Evolutionary conservation across 2,113 vertebrate species (phyloP).

Genomic region (Misgurnus anguillicaudatus): DNA sequence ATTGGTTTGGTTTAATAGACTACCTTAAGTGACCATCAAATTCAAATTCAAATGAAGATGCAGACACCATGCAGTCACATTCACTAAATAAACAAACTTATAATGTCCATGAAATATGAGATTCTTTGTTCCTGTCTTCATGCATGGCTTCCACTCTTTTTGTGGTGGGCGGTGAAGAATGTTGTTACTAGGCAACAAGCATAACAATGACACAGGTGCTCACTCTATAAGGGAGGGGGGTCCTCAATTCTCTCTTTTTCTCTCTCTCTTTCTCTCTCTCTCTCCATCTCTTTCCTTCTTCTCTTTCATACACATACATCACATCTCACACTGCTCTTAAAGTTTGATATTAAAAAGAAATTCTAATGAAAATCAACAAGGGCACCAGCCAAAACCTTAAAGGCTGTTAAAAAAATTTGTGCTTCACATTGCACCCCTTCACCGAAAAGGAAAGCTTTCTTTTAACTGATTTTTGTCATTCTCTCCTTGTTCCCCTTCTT

Average conservation of each 20-base stretch:
- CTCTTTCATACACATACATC: conserved; percentile 17
- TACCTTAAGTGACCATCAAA: conserved; percentile 37
- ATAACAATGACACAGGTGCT: conserved; percentile 83
- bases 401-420: too few species aligned
- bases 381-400: too few species aligned
- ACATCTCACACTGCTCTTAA: conserved; percentile 7
- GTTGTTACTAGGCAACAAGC: conserved; percentile 81
- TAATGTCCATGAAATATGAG: conserved; percentile 66
- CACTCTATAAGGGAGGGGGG: conserved; percentile 27
- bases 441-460: too few species aligned
- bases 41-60: conserved; percentile 35
- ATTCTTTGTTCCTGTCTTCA: conserved; percentile 66
- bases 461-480: too few species aligned
- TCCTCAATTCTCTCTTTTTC: not conserved
- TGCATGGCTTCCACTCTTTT: conserved; percentile 64
- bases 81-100: conserved; percentile 53
- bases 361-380: not conserved
- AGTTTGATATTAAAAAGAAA: not conserved
- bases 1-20: too few species aligned
- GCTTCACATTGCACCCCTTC: too few species aligned
- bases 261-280: conserved; percentile 27
- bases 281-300: conserved; percentile 27
- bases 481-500: too few species aligned
- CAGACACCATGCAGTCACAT: conserved; percentile 48
- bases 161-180: conserved; percentile 65